These are phyloP conservation scores for Pseudeuparius sepicola DNA, from an alignment of 2,888 invertebrate species.

Conservation along the genomic window DNA sequence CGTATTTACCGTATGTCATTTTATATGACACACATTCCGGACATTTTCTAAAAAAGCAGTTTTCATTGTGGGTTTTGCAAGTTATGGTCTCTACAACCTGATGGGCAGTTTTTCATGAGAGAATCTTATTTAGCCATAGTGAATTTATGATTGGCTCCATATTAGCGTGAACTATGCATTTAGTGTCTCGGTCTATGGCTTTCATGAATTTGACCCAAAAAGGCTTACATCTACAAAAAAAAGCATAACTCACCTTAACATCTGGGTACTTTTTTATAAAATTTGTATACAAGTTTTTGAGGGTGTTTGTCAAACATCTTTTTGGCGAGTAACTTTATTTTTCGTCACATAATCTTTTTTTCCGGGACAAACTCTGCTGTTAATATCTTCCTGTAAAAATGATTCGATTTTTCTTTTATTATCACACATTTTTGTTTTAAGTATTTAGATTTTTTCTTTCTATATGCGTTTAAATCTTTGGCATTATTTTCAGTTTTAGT, in stretches of 20 bases:
- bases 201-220: conserved; percentile 10
- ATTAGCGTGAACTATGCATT: conserved; percentile 8
- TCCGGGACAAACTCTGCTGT: conserved; percentile 7
- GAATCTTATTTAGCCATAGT: neutral
- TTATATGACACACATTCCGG: conserved; percentile 1
- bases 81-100: conserved; percentile 1
- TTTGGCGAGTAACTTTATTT: conserved; percentile 8
- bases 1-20: neutral
- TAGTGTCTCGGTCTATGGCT: conserved; percentile 7
- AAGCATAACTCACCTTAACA: conserved; percentile 7
- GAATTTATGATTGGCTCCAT: conserved; percentile 3
- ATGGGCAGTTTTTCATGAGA: neutral
- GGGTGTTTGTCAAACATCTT: no score
- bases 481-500: no score
- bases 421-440: no score
- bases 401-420: no score
- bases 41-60: conserved; percentile 1
- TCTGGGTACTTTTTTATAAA: conserved; percentile 1
- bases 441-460: no score
- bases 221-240: conserved; percentile 4
- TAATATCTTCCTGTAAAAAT: no score
- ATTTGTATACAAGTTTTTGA: conserved; percentile 5
- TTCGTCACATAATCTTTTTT: conserved; percentile 10
- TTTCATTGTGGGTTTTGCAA: conserved; percentile 1
- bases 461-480: no score